Base-by-base conservation (phyloP, 2,888 invertebrate species). In the Ophioninae sp. region DNA sequence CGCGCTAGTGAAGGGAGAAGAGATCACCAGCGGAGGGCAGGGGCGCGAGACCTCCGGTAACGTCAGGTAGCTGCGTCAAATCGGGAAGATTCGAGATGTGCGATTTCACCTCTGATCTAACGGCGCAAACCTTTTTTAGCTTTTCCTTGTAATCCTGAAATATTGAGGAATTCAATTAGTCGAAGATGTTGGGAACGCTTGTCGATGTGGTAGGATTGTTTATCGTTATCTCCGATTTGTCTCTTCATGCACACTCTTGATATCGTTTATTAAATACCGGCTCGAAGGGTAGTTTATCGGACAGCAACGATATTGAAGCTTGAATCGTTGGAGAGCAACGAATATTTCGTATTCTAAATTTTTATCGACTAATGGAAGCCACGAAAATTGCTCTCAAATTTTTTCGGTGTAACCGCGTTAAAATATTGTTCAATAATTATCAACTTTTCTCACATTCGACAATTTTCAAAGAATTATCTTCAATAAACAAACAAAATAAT, bases 51-150 rank as follows among this genome's bases (percentile, higher is more conserved):
- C 98, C 98, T 23, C 98, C 98, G 0, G 98, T 98, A 0, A 98
- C 97, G 90, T 98, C 97, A 0, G 99, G 99, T 77, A 99, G 93
- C 85, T 97, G 96, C 0, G 97, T 98, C 85, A 99, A 95, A 92
- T 99, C 99, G 0, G 99, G 99, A 86, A 99, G 94, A 93, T 97
- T 98, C 86, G 97, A 97, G 89, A 99, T 96, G 93, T 99, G 99
- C 17, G 97, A 97, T 91, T 97, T 97, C 39, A 99, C 96, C 93
- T 99, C 98, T 69, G 96, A 95, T 90, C 98, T 95, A 20, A 99
- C 97, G 69, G 95, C 95, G 90, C 96, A 96, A 69, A 98, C 96
- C 93, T 98, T 98, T 88, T 96, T 95, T 83, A 98, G 94, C 92
- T 98, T 98, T 89, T 97, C 96, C 93, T 96, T 97, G 93, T 98